Evolutionary conservation across 2,797 vertebrate species (phyloP).

Genomic region (Pseudomugil tenellus): DNA sequence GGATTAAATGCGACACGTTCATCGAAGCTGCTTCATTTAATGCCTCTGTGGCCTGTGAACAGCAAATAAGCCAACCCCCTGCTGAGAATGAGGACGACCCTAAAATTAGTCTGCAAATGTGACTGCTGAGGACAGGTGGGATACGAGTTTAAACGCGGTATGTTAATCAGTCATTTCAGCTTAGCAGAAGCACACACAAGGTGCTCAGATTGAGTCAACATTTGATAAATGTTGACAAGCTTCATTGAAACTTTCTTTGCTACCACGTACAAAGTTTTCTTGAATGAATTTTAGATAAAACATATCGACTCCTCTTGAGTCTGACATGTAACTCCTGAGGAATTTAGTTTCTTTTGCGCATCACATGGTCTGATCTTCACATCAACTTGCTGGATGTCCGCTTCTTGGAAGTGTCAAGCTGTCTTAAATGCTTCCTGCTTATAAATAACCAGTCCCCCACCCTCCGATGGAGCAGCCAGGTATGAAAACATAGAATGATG

Average conservation of each 20-base stretch:
- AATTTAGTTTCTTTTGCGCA: no score
- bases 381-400: neutral
- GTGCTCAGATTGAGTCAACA: neutral
- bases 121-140: constrained; percentile 1
- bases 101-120: neutral
- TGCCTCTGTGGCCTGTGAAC: neutral
- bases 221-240: neutral
- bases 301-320: neutral
- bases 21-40: neutral
- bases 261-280: neutral
- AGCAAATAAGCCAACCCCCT: neutral
- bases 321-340: neutral
- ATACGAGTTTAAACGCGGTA: neutral
- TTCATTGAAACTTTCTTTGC: neutral
- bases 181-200: neutral
- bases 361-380: neutral
- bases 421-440: neutral
- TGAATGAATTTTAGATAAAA: neutral
- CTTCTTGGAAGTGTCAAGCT: neutral
- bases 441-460: neutral
- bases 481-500: neutral
- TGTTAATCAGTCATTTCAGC: neutral
- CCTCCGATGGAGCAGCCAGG: no score
- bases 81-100: neutral
- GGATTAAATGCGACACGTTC: no score